Base-by-base conservation (phyloP, 2,888 invertebrate species). In the Pelosia muscerda region DNA sequence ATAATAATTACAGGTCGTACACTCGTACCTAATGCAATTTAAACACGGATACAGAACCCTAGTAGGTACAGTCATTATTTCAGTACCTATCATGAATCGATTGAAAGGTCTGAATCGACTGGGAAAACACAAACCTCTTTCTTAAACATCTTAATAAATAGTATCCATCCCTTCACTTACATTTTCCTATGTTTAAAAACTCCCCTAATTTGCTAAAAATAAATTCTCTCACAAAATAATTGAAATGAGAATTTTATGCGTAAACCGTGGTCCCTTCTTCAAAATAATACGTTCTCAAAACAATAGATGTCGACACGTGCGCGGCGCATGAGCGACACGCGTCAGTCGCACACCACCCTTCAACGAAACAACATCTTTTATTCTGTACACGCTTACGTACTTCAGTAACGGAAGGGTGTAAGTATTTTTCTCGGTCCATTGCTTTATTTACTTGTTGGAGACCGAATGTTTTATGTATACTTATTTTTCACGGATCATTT, bases 251-350 rank as follows among this genome's bases (percentile, higher is more conserved):
- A n/a, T 28, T 28, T 28, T 8, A 15, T 55, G 31, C 13, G 2
- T 26, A 13, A 56, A 56, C 56, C 23, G 15, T 38, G 23, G 59
- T 11, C 31, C 31, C 49, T 68, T 76, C 79, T 73, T 38, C 58
- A 84, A 87, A 85, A 84, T 89, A 91, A 92, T 86, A 85, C 88
- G 85, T 77, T 82, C 60, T 42, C 61, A 72, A 76, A 74, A 89
- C 89, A 92, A 92, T 88, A 92, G 92, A 86, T 84, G 88, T 79
- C 86, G 88, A 83, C 92, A 78, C 80, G 81, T 74, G 89, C 86
- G 84, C 10, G 81, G 42, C 91, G 88, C 89, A 88, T 79, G 90
- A 49, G 77, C 13, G 84, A 49, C 92, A 90, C 90, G 86, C 88
- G 92, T 81, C 90, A 90, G 86, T 89, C 87, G 83, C 78, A 74